Conservation (phyloP, 2,888 invertebrate species). For the Volucella bombylans region DNA sequence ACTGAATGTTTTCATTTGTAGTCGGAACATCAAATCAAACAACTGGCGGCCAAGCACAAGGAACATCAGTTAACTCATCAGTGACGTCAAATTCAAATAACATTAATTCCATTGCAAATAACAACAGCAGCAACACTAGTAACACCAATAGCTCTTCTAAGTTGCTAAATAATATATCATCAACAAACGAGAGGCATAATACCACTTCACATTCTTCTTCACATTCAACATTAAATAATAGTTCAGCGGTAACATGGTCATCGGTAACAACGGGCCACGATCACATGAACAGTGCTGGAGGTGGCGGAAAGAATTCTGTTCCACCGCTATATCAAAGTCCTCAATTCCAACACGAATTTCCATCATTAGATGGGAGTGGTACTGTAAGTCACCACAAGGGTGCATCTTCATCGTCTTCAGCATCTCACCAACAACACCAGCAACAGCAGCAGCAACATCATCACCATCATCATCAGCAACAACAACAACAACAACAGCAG, state of each 20-base stretch:
- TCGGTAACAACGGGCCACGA: constrained; percentile 85
- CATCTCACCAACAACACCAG: constrained; percentile 75
- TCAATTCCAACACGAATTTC: constrained; percentile 98
- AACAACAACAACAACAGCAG: constrained; percentile 61
- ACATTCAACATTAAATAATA: constrained; percentile 75
- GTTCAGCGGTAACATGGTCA: constrained; percentile 85
- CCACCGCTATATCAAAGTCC: constrained; percentile 90
- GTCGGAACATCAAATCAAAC: constrained; percentile 72
- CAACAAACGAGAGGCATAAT: constrained; percentile 67
- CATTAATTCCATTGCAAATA: constrained; percentile 74
- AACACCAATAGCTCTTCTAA: constrained; percentile 73
- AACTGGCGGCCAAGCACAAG: constrained; percentile 74
- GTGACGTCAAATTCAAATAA: constrained; percentile 74
- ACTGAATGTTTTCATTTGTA: constrained; percentile 33
- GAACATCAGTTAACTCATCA: constrained; percentile 75
- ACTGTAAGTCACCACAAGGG: constrained; percentile 81
- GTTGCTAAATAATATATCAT: constrained; percentile 78
- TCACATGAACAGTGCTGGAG: constrained; percentile 75
- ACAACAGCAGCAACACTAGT: constrained; percentile 69
- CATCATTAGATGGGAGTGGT: constrained; percentile 88
- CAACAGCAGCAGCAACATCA: constrained; percentile 76
- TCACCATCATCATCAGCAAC: constrained; percentile 76
- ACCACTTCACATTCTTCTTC: constrained; percentile 65
- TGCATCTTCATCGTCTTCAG: constrained; percentile 74
- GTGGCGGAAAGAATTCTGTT: constrained; percentile 79